These are phyloP conservation scores for Lacerta viridis DNA, from an alignment of 2,797 vertebrate genomes.

Conservation along the genomic window DNA sequence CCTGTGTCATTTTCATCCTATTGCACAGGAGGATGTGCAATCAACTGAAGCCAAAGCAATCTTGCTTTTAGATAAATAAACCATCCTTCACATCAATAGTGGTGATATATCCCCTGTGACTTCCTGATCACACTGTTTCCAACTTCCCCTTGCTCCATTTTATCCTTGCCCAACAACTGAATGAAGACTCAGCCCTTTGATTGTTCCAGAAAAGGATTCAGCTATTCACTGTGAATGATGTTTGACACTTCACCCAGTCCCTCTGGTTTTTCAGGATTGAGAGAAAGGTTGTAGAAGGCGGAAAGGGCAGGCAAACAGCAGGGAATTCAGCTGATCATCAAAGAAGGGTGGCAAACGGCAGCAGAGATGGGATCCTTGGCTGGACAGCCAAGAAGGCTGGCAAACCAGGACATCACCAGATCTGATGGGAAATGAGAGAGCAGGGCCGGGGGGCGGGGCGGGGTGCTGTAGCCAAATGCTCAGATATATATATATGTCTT, in stretches of 20 bases:
- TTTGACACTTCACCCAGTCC: not conserved
- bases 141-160: no score
- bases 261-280: not conserved
- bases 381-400: not conserved
- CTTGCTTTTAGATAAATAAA: not conserved
- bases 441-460: no score
- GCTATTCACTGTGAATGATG: not conserved
- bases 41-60: slow-evolving; percentile 21
- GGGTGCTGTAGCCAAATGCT: no score
- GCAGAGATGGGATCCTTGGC: not conserved
- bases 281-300: not conserved
- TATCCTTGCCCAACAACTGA: not conserved
- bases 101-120: not conserved
- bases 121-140: not conserved
- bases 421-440: not conserved
- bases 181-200: not conserved
- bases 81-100: not conserved
- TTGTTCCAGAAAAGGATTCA: not conserved
- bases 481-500: no score
- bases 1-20: not conserved
- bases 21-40: not conserved
- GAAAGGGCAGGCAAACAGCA: not conserved
- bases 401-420: not conserved
- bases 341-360: not conserved
- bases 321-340: not conserved